phyloP scores from a whole-genome alignment of 2,797 vertebrate species.

The Xenopus petersii region DNA sequence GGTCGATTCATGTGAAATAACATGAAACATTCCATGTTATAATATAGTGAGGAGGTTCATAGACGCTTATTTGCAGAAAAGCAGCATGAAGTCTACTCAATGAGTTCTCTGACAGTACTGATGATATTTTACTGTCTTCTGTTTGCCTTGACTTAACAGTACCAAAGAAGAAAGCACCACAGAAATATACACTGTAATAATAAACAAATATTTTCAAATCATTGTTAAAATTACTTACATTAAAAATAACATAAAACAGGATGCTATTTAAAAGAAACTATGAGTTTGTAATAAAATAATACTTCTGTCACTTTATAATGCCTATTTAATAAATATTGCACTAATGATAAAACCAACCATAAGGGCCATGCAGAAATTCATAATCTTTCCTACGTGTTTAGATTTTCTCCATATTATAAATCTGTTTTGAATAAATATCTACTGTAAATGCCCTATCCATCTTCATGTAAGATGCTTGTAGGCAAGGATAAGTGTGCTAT shows the following conservation, averaged over 20 bases:
- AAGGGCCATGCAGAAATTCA: background rate
- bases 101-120: background rate
- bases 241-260: slow-evolving; percentile 11
- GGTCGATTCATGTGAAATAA: background rate
- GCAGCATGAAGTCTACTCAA: background rate
- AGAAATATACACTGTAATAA: background rate
- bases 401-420: background rate
- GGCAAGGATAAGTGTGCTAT: background rate
- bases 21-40: background rate
- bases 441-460: background rate
- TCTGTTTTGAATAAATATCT: background rate
- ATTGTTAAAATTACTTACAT: slow-evolving; percentile 9
- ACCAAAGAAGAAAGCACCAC: background rate
- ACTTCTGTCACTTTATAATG: slow-evolving; percentile 27
- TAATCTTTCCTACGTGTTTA: slow-evolving; percentile 3
- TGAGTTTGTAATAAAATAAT: slow-evolving; percentile 12
- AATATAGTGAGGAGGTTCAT: too few species aligned
- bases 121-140: background rate
- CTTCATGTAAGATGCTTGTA: background rate
- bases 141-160: background rate
- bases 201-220: slow-evolving; percentile 18
- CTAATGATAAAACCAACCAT: slow-evolving; percentile 15
- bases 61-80: background rate
- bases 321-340: slow-evolving; percentile 23
- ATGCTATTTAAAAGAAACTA: slow-evolving; percentile 19